These are phyloP conservation scores for Sesamia inferens DNA, from an alignment of 2,888 invertebrate genomes.

Conservation along the genomic window DNA sequence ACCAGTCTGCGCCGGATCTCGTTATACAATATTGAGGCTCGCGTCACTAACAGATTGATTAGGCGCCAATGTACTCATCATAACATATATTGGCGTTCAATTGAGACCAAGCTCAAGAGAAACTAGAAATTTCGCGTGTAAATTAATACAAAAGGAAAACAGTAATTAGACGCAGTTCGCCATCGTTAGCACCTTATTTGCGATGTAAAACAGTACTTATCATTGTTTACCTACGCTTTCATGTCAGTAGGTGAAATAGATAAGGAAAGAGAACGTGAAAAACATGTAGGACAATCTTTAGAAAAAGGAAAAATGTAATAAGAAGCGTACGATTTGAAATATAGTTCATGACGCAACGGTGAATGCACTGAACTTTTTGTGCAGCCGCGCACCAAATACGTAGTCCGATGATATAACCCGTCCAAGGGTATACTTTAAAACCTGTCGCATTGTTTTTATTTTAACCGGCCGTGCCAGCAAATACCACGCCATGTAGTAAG, in stretches of 20 bases:
- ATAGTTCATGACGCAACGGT: constrained; percentile 49
- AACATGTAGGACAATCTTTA: constrained; percentile 71
- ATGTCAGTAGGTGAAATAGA: constrained; percentile 83
- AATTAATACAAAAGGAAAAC: constrained; percentile 69
- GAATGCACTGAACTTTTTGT: constrained; percentile 81
- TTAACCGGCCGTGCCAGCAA: constrained; percentile 63
- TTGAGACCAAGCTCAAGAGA: constrained; percentile 65
- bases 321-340: constrained; percentile 22
- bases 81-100: constrained; percentile 68
- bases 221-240: constrained; percentile 72
- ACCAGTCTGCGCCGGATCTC: constrained; percentile 75
- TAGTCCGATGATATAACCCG: constrained; percentile 77
- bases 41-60: constrained; percentile 72
- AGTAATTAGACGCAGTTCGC: constrained; percentile 66
- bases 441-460: constrained; percentile 74
- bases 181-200: constrained; percentile 64
- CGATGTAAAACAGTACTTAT: constrained; percentile 75
- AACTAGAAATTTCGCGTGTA: constrained; percentile 56
- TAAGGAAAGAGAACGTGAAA: constrained; percentile 75
- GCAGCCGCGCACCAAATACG: constrained; percentile 74
- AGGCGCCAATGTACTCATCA: constrained; percentile 74
- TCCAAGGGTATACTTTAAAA: constrained; percentile 79
- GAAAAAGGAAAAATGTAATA: constrained; percentile 53
- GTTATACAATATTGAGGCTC: constrained; percentile 70
- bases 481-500: constrained; percentile 23